Conservation (phyloP, 2,888 invertebrate genomes). For the Leucophenga montana region DNA sequence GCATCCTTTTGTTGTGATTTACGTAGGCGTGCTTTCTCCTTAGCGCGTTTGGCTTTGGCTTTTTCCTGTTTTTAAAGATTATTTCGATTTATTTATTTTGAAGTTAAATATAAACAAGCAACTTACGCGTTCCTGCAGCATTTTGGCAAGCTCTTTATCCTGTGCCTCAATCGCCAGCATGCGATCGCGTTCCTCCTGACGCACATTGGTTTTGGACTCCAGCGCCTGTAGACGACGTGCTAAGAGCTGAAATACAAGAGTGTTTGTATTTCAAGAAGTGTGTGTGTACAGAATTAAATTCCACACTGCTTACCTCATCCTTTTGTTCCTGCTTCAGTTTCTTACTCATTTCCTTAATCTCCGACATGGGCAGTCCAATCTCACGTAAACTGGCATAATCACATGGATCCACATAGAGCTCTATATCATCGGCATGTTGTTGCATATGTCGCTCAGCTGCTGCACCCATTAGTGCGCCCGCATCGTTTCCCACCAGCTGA, state of each 20-base stretch:
- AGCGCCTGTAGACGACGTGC: constrained; percentile 84
- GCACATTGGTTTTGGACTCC: constrained; percentile 78
- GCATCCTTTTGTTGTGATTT: constrained; percentile 74
- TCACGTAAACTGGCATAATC: constrained; percentile 71
- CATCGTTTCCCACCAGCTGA: constrained; percentile 63
- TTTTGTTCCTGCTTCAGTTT: constrained; percentile 80
- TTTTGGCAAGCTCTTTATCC: constrained; percentile 84
- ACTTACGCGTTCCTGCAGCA: constrained; percentile 79
- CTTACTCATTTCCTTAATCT: constrained; percentile 76
- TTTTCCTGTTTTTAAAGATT: constrained; percentile 75
- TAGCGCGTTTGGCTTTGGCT: constrained; percentile 80
- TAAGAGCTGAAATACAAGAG: constrained; percentile 75
- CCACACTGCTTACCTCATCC: constrained; percentile 77
- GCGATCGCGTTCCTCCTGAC: constrained; percentile 76
- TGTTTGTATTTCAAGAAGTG: constrained; percentile 1
- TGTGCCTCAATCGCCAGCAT: constrained; percentile 85
- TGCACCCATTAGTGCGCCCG: constrained; percentile 33
- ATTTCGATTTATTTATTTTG: constrained; percentile 17
- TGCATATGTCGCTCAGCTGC: constrained; percentile 61
- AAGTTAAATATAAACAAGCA: constrained; percentile 37
- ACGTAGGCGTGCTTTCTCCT: constrained; percentile 80
- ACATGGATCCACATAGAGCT: constrained; percentile 70
- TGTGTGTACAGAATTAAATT: too few species aligned
- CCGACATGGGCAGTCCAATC: constrained; percentile 74
- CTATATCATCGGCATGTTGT: constrained; percentile 68